Evolutionary conservation across 2,113 vertebrate species (phyloP).

Genomic region (crab-eating macaque (Macaca fascicularis)): T2T-MFA8v1.1 NC_088381.1:21045001-21045500

Average conservation of each 20-base stretch:
- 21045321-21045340: conserved; percentile 12
- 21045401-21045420: not conserved
- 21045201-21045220: not conserved
- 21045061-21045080: conserved; percentile 16
- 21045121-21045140: not conserved
- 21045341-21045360: not conserved
- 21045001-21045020: not conserved
- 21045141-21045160: not conserved
- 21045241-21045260: conserved; percentile 15
- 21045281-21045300: not conserved
- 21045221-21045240: not conserved
- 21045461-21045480: not conserved
- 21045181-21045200: not conserved
- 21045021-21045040: conserved; percentile 17
- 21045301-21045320: not conserved
- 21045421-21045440: not conserved
- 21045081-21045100: not conserved
- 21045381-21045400: not conserved
- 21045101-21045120: not conserved
- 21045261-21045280: not conserved
- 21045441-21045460: not conserved
- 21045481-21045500: not conserved
- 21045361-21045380: not conserved
- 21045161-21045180: not conserved
- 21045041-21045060: conserved; percentile 15